These are phyloP conservation scores for Artemia sinica DNA, from an alignment of 2,888 invertebrate species.

Conservation along the genomic window DNA sequence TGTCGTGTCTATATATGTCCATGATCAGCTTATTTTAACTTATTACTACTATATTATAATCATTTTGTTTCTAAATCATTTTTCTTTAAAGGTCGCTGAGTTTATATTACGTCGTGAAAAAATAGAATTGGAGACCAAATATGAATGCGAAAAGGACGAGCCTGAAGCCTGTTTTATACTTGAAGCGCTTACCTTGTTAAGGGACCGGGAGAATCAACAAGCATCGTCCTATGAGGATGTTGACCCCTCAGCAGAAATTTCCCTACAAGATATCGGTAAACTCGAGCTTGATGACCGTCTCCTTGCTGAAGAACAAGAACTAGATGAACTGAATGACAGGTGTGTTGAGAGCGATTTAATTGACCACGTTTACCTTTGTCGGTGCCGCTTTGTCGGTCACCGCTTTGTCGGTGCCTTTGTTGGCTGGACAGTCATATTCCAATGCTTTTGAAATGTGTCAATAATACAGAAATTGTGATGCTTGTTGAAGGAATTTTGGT, in stretches of 20 bases:
- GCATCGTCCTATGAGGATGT: conserved; percentile 7
- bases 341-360: not conserved
- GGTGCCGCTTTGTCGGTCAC: not conserved
- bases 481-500: too few species aligned
- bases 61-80: not conserved
- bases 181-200: conserved; percentile 54
- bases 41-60: conserved; percentile 29
- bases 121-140: conserved; percentile 41
- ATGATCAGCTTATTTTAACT: too few species aligned
- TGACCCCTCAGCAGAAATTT: conserved; percentile 10
- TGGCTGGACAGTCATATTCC: too few species aligned
- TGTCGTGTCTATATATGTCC: too few species aligned
- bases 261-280: conserved; percentile 4
- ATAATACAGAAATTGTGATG: too few species aligned
- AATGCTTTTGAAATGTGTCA: too few species aligned
- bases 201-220: conserved; percentile 34
- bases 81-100: not conserved
- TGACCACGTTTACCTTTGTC: not conserved
- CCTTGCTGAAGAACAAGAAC: not conserved
- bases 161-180: conserved; percentile 72
- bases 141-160: conserved; percentile 43
- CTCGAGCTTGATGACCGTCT: conserved; percentile 5
- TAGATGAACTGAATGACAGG: not conserved
- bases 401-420: not conserved
- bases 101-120: conserved; percentile 46